A percentile compares a stretch with the other conserved stretches of the same genome.
These are phyloP conservation scores for Echeneis naucrates DNA, from an alignment of 2,797 vertebrate species.

Conservation along the genomic window DNA sequence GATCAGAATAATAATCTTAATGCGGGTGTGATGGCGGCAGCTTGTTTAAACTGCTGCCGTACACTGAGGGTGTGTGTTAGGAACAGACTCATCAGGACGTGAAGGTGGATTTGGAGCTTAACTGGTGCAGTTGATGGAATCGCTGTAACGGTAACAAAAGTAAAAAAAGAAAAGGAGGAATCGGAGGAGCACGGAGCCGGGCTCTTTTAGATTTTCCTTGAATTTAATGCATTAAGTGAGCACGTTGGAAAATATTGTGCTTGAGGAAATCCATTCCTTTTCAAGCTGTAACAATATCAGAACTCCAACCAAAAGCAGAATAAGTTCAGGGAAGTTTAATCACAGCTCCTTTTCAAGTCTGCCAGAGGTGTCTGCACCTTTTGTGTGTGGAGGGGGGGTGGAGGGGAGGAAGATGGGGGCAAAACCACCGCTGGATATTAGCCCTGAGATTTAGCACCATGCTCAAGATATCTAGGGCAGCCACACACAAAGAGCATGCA, in stretches of 20 bases:
- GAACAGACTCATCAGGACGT: conserved; percentile 49
- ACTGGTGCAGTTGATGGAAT: conserved; percentile 25
- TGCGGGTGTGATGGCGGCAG: not conserved
- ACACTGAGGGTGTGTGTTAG: conserved; percentile 60
- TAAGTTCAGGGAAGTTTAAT: conserved; percentile 73
- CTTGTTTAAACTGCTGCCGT: conserved; percentile 16
- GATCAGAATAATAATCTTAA: no score
- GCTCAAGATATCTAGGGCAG: conserved; percentile 73
- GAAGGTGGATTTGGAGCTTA: conserved; percentile 43
- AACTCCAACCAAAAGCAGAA: conserved; percentile 53
- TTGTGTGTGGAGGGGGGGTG: no score
- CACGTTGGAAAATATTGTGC: conserved; percentile 26
- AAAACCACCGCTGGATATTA: conserved; percentile 67
- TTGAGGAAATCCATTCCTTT: conserved; percentile 37
- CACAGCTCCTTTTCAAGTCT: conserved; percentile 76
- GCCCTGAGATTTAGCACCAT: conserved; percentile 71
- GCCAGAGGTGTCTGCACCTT: conserved; percentile 64
- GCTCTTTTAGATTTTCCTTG: not conserved
- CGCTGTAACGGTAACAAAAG: not conserved
- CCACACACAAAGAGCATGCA: conserved; percentile 70
- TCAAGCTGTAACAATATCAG: conserved; percentile 51
- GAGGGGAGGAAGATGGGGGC: no score
- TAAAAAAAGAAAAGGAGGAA: not conserved
- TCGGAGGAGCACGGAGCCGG: not conserved
- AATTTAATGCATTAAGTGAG: conserved; percentile 41